Evolutionary conservation across 2,888 invertebrate species (phyloP), one percentile per base, ranked within the genome.

Genomic region (Iselma pallidipennis): DNA sequence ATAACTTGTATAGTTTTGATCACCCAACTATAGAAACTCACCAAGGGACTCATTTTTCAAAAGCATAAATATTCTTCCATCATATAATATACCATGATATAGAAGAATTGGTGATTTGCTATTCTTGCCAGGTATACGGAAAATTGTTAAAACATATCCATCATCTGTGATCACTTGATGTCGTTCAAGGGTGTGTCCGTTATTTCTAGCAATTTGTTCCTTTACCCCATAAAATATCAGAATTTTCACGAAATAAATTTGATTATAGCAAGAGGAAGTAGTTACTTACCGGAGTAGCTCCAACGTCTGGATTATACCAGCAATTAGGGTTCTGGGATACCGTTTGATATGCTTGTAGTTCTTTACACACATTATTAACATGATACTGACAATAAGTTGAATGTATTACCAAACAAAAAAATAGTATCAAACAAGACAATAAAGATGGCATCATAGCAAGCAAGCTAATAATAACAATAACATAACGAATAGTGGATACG

Each of bases 211-310:
- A 6, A 37, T 37, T 37, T 37, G 2, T 4, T 6, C 2, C 42
- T 37, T 14, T n/a, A 37, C n/a, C 2, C 16, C 14, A 37, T n/a
- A 16, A 31, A 31, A 9, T 31, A 31, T 31, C 12, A 31, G 33
- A 10, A 10, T 31, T 10, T 10, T 31, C n/a, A 31, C 9, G 33
- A 37, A n/a, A n/a, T n/a, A 49, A 16, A 51, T 33, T 45, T 28
- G 5, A 2, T 0, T 2, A 48, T 6, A 55, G 29, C 42, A 23
- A 45, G 29, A 49, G 25, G 29, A 49, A 28, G 25, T 42, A 10
- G n/a, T 54, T 53, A 73, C 77, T 73, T 64, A 78, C 78, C 48
- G 77, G 75, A 21, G 72, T 58, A 19, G 77, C 69, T 56, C 70
- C 71, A 19, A 72, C 71, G 57, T 79, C 78, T 4, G 79, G 74